Evolutionary conservation across 1,140 invertebrate genomes (phyloP).

Genomic region (Vollenhovia emeryi): DNA sequence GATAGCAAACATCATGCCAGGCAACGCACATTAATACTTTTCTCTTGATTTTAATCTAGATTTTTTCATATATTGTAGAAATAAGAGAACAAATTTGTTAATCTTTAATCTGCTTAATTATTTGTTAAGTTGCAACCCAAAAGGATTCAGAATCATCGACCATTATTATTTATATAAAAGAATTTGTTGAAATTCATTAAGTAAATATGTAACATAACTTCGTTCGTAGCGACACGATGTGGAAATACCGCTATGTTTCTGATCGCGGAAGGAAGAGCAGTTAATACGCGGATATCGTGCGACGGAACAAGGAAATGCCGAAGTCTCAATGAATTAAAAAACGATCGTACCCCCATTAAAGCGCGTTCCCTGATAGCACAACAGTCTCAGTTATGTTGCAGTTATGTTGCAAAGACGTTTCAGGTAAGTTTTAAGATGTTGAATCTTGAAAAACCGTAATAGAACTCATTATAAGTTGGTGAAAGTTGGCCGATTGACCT

Average conservation of each 20-base stretch:
- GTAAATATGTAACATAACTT: neutral
- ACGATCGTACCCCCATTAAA: neutral
- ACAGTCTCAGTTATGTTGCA: too few relatives aligned
- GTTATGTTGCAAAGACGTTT: too few relatives aligned
- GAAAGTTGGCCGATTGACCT: constrained; percentile 7
- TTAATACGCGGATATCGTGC: neutral
- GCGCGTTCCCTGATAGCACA: too few relatives aligned
- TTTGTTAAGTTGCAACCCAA: neutral
- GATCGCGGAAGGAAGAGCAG: constrained; percentile 17
- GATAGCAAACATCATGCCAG: too few relatives aligned
- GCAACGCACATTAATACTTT: neutral
- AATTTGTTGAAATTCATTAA: neutral
- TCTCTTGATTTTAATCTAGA: neutral
- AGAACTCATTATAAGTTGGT: neutral
- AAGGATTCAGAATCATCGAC: neutral
- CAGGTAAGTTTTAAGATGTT: neutral
- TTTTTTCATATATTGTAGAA: neutral
- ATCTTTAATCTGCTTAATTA: neutral
- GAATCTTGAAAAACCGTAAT: neutral
- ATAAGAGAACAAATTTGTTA: neutral
- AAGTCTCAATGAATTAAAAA: constrained; percentile 21
- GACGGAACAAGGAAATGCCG: neutral
- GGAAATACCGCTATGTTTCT: too few relatives aligned
- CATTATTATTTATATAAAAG: neutral
- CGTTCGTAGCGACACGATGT: neutral